Conservation (phyloP, 23 tunicate species). For the Pegea sp. region DNA sequence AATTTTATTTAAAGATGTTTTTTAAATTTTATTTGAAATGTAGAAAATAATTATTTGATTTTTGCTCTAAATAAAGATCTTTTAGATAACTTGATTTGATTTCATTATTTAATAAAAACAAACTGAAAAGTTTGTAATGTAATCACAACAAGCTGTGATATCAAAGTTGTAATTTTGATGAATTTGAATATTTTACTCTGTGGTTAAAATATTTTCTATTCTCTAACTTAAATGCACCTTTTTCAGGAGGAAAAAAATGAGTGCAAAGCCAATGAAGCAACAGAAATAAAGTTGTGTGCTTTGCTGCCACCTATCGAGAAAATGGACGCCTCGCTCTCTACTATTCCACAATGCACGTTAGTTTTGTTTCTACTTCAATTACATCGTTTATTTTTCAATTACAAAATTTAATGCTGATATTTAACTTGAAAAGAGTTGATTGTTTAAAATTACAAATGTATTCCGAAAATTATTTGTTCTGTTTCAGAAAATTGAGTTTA, state of each 20-base stretch:
- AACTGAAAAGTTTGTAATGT: too few relatives aligned
- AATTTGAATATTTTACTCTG: too few relatives aligned
- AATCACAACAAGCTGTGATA: too few relatives aligned
- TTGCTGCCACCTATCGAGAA: conserved; percentile 85
- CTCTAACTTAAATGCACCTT: too few relatives aligned
- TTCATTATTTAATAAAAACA: too few relatives aligned
- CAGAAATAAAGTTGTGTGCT: conserved; percentile 40
- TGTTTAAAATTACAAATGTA: neutral
- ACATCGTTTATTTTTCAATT: neutral
- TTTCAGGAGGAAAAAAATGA: conserved; percentile 56
- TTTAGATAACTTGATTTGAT: too few relatives aligned
- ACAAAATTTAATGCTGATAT: neutral
- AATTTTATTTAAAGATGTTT: too few relatives aligned
- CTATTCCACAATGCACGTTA: conserved; percentile 49
- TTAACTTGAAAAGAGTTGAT: neutral
- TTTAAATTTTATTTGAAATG: too few relatives aligned
- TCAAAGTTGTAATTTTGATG: too few relatives aligned
- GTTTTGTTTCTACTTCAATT: neutral
- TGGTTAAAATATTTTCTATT: too few relatives aligned
- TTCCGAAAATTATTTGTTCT: neutral
- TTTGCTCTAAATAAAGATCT: too few relatives aligned
- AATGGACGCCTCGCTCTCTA: conserved; percentile 94
- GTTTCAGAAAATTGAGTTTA: conserved; percentile 45
- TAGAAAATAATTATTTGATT: too few relatives aligned
- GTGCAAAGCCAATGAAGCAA: conserved; percentile 43